Base-by-base conservation (phyloP, 2,797 vertebrate genomes). In the Scomberomorus guttatus region DNA sequence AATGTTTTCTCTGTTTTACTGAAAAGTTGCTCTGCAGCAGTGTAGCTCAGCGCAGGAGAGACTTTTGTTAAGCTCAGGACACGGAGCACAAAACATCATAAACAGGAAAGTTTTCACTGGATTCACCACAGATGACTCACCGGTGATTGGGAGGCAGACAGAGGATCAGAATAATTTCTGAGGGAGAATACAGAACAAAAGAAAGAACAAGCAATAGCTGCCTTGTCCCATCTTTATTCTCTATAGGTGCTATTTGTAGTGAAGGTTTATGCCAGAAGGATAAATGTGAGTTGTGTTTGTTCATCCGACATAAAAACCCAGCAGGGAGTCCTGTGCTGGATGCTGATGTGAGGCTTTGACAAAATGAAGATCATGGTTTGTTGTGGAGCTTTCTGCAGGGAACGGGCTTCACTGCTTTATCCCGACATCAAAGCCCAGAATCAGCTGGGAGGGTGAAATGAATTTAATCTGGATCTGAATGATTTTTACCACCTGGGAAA, bases 361-460 rank as follows among this genome's bases (percentile, higher is more conserved):
- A 70, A 75, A 88, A 46, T 66, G 73, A 81, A 69, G 73, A 85
- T 81, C 54, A 24, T 2, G 52, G 64, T 72, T 79, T 70, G 70
- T 76, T 82, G 79, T 68, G 52, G 56, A 55, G 75, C 37, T 42
- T 79, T 79, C 80, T 59, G 66, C 44, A 18, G 78, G 78, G 78
- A 87, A 27, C 12, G 0, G 20, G 79, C 61, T 61, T 44, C 20
- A 0, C 71, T 37, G 82, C 81, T 87, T 89, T 84, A 91, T 86
- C 86, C 76, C 2, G 6, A 82, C 81, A 85, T 92, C 87, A 92
- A 87, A 89, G 86, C 79, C 59, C 60, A 42, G 79, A 86, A 54
- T 73, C 66, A 74, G 74, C 69, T n/a, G 56, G 79, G 82, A 78
- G 60, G 57, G 56, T 12, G 74, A 75, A 60, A 57, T 4, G 39